Evolutionary conservation across 2,797 vertebrate species (phyloP).

Genomic region (Neosilurus hyrtlii): DNA sequence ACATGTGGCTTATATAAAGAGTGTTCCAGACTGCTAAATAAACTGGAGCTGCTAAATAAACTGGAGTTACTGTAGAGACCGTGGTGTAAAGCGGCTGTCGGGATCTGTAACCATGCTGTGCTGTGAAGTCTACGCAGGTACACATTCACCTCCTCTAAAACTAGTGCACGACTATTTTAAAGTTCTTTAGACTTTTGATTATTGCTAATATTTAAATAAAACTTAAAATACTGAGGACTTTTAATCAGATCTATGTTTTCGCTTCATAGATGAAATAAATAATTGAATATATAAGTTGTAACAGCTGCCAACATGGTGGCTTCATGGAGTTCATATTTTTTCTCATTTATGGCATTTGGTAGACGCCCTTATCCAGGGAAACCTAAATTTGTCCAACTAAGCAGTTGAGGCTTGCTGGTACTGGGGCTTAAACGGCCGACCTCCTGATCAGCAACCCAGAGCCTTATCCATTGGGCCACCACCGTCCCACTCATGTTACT

Average conservation of each 20-base stretch:
- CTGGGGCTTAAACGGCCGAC: no score
- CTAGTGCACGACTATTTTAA: background rate
- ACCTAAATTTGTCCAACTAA: no score
- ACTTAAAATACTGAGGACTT: background rate
- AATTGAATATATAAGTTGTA: no score
- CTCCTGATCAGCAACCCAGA: no score
- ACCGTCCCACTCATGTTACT: no score
- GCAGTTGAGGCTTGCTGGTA: no score
- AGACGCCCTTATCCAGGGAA: no score
- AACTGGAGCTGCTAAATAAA: conserved; percentile 28
- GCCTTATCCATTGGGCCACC: no score
- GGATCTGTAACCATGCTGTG: conserved; percentile 53
- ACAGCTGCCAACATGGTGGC: no score
- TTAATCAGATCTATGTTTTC: background rate
- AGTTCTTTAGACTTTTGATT: background rate
- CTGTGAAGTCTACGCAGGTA: conserved; percentile 66
- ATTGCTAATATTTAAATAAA: background rate
- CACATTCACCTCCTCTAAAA: background rate
- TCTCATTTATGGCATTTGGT: no score
- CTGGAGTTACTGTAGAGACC: background rate
- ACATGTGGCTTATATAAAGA: background rate
- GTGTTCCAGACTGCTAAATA: conserved; percentile 31
- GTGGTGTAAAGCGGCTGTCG: background rate
- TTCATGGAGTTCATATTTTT: no score
- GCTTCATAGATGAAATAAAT: background rate